These are phyloP conservation scores for Pectinophora gossypiella DNA, from an alignment of 1,140 invertebrate species.

Conservation along the genomic window DNA sequence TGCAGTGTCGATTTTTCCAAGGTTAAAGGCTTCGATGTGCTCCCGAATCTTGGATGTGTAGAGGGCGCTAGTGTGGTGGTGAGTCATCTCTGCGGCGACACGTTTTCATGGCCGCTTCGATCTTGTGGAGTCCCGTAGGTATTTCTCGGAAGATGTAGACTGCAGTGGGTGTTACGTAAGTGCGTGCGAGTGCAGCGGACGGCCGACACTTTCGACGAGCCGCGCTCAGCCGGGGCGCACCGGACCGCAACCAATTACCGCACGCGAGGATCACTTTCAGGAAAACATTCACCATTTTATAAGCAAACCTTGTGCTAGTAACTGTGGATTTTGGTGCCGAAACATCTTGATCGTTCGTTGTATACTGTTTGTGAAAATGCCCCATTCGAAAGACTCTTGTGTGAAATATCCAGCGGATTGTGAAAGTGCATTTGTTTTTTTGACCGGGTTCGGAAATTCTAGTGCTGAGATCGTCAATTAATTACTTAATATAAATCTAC, in stretches of 20 bases:
- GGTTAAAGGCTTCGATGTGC: constrained; percentile 43
- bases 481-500: not conserved
- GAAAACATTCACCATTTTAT: constrained; percentile 71
- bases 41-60: constrained; percentile 35
- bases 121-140: constrained; percentile 41
- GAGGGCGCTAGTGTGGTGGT: constrained; percentile 58
- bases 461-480: constrained; percentile 10
- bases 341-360: constrained; percentile 30
- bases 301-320: constrained; percentile 41
- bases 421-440: constrained; percentile 42
- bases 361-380: constrained; percentile 16
- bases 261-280: constrained; percentile 63
- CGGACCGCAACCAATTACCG: constrained; percentile 51
- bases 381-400: constrained; percentile 16
- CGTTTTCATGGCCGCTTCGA: constrained; percentile 68
- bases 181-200: constrained; percentile 53
- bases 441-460: not conserved
- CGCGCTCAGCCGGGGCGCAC: constrained; percentile 38
- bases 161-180: constrained; percentile 67
- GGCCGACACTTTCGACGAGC: constrained; percentile 51
- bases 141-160: constrained; percentile 48
- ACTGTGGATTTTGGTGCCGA: constrained; percentile 28
- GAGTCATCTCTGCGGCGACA: constrained; percentile 69
- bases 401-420: constrained; percentile 33
- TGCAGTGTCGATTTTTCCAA: constrained; percentile 32